Conservation (phyloP, 2,888 invertebrate species). For the Euproctis similis region DNA sequence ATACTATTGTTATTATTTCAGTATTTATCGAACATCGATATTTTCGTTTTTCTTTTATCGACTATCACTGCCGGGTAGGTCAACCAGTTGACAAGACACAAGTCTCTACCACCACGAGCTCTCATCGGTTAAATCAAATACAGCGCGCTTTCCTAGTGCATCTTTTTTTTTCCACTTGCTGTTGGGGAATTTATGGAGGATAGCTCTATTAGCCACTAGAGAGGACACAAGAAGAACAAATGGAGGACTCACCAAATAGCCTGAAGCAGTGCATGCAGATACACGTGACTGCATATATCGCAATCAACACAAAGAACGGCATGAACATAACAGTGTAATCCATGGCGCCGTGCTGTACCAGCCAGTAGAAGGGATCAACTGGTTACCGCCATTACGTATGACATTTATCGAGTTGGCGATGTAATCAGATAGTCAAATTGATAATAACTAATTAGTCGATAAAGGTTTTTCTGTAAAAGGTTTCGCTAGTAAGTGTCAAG, state of each 20-base stretch:
- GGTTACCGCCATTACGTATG: background rate
- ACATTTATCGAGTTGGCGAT: constrained; percentile 3
- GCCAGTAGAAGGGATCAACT: background rate
- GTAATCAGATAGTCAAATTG: constrained; percentile 8
- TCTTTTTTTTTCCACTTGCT: too few species aligned
- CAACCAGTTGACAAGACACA: too few species aligned
- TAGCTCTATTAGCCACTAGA: too few species aligned
- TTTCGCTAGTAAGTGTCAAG: background rate
- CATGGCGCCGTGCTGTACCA: constrained; percentile 15
- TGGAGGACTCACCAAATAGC: constrained; percentile 45
- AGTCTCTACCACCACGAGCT: too few species aligned
- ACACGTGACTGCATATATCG: constrained; percentile 41
- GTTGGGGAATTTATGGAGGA: too few species aligned
- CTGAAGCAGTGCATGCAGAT: constrained; percentile 44
- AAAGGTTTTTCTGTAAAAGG: constrained; percentile 5
- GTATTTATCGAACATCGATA: too few species aligned
- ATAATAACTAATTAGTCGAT: constrained; percentile 12
- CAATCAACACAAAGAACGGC: constrained; percentile 29
- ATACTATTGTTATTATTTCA: background rate
- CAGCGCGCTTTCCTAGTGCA: too few species aligned
- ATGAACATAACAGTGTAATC: constrained; percentile 28
- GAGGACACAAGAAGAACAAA: too few species aligned
- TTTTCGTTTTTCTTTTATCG: too few species aligned
- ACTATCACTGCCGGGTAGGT: too few species aligned
- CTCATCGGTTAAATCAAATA: too few species aligned